Percentiles rank a stretch among this genome's conserved stretches.
These are phyloP conservation scores for Nemoura dubitans DNA, from an alignment of 2,888 invertebrate genomes.

Conservation along the genomic window DNA sequence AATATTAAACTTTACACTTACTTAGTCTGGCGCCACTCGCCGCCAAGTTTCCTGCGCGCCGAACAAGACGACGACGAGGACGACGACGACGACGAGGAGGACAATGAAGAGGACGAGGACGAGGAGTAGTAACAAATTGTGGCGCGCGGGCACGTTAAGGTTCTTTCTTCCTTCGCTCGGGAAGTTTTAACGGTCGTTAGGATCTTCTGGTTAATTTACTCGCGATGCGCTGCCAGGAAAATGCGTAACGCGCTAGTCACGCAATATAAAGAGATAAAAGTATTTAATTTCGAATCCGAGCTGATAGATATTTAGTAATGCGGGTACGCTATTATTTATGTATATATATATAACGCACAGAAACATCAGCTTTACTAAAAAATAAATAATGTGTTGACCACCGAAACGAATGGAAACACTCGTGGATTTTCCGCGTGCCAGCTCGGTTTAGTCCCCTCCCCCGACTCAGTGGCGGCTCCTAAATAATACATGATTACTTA, in stretches of 20 bases:
- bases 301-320: not conserved
- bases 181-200: not conserved
- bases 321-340: not conserved
- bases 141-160: not conserved
- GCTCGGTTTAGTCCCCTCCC: not conserved
- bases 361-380: not conserved
- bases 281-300: not conserved
- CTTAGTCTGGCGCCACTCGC: not conserved
- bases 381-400: not conserved
- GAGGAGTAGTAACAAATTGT: not conserved
- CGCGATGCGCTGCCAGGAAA: not conserved
- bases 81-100: not conserved
- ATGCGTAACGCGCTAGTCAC: not conserved
- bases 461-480: not conserved
- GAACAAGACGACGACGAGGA: not conserved
- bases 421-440: not conserved
- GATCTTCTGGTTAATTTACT: not conserved
- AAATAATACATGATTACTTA: not conserved
- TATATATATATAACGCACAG: too few species aligned
- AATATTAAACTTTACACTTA: conserved; percentile 12
- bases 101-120: not conserved
- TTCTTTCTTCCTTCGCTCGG: not conserved
- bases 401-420: not conserved
- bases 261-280: not conserved
- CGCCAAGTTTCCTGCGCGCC: not conserved